phyloP scores from a whole-genome alignment of 2,797 vertebrate genomes.

The Yasuhikotakia modesta region DNA sequence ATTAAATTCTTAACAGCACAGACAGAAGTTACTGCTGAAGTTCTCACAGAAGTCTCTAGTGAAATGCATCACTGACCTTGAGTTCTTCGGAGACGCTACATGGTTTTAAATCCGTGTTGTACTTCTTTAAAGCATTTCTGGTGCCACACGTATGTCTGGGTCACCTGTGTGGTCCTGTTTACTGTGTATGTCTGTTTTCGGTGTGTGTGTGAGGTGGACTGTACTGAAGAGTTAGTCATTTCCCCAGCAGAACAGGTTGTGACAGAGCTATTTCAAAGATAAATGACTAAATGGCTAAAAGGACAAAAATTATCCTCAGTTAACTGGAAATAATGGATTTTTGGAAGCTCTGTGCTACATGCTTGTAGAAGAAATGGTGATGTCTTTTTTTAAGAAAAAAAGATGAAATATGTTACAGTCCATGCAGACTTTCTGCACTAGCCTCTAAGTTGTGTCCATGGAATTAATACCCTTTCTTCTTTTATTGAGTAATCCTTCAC shows the following conservation, averaged over 20 bases:
- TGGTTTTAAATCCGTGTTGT: neutral
- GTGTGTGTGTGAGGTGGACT: neutral
- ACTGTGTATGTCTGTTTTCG: conserved; percentile 4
- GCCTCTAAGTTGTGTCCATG: conserved; percentile 18
- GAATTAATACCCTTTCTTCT: conserved; percentile 1
- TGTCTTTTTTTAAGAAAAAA: conserved; percentile 25
- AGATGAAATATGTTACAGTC: conserved; percentile 29
- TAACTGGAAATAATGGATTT: conserved; percentile 57
- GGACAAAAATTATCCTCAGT: conserved; percentile 54
- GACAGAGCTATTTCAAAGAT: conserved; percentile 57
- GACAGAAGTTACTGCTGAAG: conserved; percentile 34
- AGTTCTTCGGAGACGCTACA: conserved; percentile 8
- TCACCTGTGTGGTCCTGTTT: neutral
- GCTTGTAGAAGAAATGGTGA: neutral
- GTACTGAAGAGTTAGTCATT: conserved; percentile 23
- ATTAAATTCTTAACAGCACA: neutral
- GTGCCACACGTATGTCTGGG: neutral
- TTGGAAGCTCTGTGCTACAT: neutral
- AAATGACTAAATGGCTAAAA: conserved; percentile 50
- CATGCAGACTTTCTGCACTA: conserved; percentile 17
- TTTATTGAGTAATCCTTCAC: conserved; percentile 31
- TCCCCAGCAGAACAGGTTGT: conserved; percentile 12
- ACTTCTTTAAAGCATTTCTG: neutral
- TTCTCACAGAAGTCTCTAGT: conserved; percentile 39
- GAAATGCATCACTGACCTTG: conserved; percentile 31